Conservation (phyloP, 2,113 vertebrate genomes). For the Cynoglossus semilaevis region DNA sequence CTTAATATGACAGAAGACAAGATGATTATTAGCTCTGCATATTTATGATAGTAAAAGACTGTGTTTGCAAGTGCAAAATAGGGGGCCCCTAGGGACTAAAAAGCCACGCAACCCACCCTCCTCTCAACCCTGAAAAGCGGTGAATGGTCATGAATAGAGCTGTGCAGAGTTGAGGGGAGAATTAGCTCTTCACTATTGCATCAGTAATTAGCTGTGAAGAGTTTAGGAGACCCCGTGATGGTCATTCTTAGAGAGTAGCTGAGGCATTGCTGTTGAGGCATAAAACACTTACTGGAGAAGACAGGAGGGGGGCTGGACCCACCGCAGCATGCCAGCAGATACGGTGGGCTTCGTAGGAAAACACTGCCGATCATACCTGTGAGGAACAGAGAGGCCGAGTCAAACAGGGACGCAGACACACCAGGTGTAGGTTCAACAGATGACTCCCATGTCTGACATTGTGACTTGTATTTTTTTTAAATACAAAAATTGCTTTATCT, state of each 20-base stretch:
- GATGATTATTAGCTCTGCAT: conserved; percentile 64
- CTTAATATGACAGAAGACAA: conserved; percentile 68
- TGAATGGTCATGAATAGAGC: conserved; percentile 83
- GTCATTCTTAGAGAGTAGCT: conserved; percentile 86
- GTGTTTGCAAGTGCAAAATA: conserved; percentile 66
- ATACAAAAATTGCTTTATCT: too few relatives aligned
- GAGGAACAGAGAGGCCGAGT: conserved; percentile 70
- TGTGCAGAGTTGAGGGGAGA: conserved; percentile 85
- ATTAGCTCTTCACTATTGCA: conserved; percentile 89
- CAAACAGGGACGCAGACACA: not conserved
- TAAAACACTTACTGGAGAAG: conserved; percentile 96
- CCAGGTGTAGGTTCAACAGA: conserved; percentile 4
- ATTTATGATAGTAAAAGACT: conserved; percentile 60
- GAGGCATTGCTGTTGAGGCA: conserved; percentile 93
- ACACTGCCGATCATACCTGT: conserved; percentile 84
- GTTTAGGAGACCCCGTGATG: conserved; percentile 86
- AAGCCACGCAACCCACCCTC: conserved; percentile 60
- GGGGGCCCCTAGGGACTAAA: conserved; percentile 61
- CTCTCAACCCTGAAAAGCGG: conserved; percentile 64
- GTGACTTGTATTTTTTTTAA: too few relatives aligned
- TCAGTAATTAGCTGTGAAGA: conserved; percentile 91
- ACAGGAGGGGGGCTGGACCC: conserved; percentile 88
- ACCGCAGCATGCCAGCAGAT: conserved; percentile 87
- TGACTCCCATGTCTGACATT: not conserved
- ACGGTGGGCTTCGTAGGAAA: conserved; percentile 79